Base-by-base conservation (phyloP, 2,797 vertebrate species). In the Falco biarmicus region DNA sequence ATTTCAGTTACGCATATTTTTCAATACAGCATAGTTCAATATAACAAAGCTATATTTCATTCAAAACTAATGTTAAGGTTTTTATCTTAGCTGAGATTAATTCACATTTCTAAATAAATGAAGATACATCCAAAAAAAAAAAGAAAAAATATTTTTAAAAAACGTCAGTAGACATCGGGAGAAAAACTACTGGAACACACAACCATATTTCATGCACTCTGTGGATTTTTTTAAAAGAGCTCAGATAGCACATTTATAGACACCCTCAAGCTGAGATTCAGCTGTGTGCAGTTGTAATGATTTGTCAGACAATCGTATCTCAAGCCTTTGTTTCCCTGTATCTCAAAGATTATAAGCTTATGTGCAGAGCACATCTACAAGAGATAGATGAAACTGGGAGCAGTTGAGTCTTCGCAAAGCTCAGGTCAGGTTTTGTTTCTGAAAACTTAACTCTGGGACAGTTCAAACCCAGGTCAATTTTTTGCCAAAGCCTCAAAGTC, bases 401-500 rank as follows among this genome's bases (percentile, higher is more conserved):
- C 41, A 94, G 57, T 32, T 90, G 34, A 7, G 37, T 21, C 48
- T 48, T 85, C 54, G n/a, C 37, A 83, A 90, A 87, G 50, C 29
- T 68, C 45, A 89, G 70, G 83, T 86, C 93, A 89, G 66, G 34
- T 70, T 90, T 81, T 88, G 12, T 77, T 80, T 82, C 45, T 77
- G 74, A 84, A 89, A 85, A 84, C 28, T 45, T 53, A 31, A 87
- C 53, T 63, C 51, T 50, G 60, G 56, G 57, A 92, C 71, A 85
- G 90, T 95, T 96, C 92, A 96, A 95, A 90, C 24, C 28, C 47
- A 81, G 89, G 92, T 92, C 94, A 93, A 59, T 37, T 51, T 96
- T 87, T 45, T 93, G 90, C 48, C 74, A 84, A 88, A 81, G 75
- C 20, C 57, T 22, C 31, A 1, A 80, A 73, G 26, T 85, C 79